These are phyloP conservation scores for Ptiloglossa arizonensis DNA, from an alignment of 1,140 invertebrate genomes.

Conservation along the genomic window DNA sequence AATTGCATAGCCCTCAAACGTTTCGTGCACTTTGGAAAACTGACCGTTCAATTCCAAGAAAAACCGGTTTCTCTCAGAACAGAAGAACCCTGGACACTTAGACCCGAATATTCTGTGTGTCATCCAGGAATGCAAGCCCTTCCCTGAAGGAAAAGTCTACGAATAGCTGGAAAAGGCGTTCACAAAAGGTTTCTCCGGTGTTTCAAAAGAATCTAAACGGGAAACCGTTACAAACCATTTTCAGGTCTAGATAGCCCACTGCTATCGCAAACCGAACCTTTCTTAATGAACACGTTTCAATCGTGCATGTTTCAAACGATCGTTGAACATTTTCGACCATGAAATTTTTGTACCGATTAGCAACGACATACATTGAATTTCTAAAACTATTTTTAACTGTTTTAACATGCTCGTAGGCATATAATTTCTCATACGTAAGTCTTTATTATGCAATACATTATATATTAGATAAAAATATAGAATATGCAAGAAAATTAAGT, in stretches of 20 bases:
- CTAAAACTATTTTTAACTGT: too few relatives aligned
- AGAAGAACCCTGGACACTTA: neutral
- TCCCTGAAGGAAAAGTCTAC: slow-evolving; percentile 6
- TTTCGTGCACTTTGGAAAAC: slow-evolving; percentile 18
- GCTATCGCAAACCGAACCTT: neutral
- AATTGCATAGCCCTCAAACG: neutral
- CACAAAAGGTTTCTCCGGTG: neutral
- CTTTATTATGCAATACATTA: too few relatives aligned
- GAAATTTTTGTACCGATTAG: too few relatives aligned
- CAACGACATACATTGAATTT: too few relatives aligned
- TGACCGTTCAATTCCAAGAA: slow-evolving; percentile 14
- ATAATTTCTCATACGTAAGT: too few relatives aligned
- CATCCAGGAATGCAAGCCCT: slow-evolving; percentile 34
- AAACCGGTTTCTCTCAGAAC: slow-evolving; percentile 38
- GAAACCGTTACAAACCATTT: neutral
- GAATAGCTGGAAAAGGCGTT: neutral
- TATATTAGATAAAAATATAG: too few relatives aligned
- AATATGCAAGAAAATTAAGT: too few relatives aligned
- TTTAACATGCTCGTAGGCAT: too few relatives aligned
- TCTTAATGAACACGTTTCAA: neutral
- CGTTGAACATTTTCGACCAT: too few relatives aligned
- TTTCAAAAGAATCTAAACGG: neutral
- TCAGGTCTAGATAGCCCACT: too few relatives aligned
- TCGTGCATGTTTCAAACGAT: too few relatives aligned
- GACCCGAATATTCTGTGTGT: slow-evolving; percentile 17